Base-by-base conservation (phyloP, 2,797 vertebrate species). In the Halcyon smyrnensis region DNA sequence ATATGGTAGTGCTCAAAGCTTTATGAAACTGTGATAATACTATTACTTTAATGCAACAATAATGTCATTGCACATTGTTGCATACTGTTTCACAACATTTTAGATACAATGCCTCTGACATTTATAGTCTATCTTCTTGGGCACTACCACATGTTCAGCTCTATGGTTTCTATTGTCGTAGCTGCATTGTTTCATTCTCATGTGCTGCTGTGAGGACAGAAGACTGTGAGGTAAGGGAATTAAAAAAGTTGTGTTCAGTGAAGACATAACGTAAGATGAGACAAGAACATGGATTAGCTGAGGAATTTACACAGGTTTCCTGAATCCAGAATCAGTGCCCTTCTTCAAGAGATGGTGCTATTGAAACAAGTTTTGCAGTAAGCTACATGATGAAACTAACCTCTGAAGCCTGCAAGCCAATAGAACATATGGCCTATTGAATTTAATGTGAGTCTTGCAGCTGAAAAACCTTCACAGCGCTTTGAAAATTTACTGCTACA, bases 401-500 rank as follows among this genome's bases (percentile, higher is more conserved):
- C 36, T 95, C 79, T 86, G 43, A 27, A 92, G 57, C 54, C 69
- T 88, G 57, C 24, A 87, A 96, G 76, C 89, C 94, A 91, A 73
- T 51, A 69, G 68, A 96, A 89, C 92, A 95, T 96, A 96, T 67
- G 89, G 89, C 43, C 73, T 57, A 91, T 89, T 94, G 69, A 94
- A 96, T 96, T 96, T 88, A 94, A 76, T 63, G 67, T 27, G 57
- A 91, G 30, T 65, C 68, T 89, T 88, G 57, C 34, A 71, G 51
- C 46, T 95, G 69, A 95, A 94, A 94, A 91, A 65, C 34, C 89
- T 85, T 81, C 87, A 83, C 23, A 84, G 79, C 87, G 12, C 80
- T 85, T 85, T 93, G 64, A 86, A 96, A 91, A 94, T 89, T 89
- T 93, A 89, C 53, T 70, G 59, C 53, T 83, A 60, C 28, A 24